Conservation (phyloP, 2,888 invertebrate genomes). For the Galerucella nymphaeae region DNA sequence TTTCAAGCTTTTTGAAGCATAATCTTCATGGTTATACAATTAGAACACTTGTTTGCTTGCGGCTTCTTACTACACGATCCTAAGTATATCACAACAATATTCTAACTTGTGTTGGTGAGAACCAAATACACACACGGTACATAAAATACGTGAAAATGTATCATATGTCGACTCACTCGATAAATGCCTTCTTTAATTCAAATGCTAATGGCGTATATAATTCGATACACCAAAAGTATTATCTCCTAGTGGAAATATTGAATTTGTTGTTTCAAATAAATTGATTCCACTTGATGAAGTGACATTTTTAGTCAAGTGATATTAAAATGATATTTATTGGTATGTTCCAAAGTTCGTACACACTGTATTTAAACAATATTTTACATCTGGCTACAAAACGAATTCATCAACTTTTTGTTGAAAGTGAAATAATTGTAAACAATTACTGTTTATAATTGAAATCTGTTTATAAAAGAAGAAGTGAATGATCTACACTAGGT, state of each 20-base stretch:
- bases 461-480: neutral
- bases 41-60: too few relatives aligned
- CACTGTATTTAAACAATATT: neutral
- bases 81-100: neutral
- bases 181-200: neutral
- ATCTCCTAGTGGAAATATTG: neutral
- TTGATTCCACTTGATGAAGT: constrained; percentile 3
- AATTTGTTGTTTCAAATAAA: neutral
- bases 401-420: neutral
- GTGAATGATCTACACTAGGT: neutral
- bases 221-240: neutral
- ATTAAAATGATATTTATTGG: too few relatives aligned
- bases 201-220: neutral
- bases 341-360: neutral
- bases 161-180: neutral
- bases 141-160: neutral
- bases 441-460: neutral
- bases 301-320: constrained; percentile 1
- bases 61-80: neutral
- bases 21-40: too few relatives aligned
- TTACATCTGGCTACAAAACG: neutral
- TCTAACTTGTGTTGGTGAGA: neutral
- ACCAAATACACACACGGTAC: neutral
- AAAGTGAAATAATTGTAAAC: neutral
- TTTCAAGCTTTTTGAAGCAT: too few relatives aligned